Base-by-base conservation (phyloP, 2,113 vertebrate species). In the Danionella cerebrum region DNA sequence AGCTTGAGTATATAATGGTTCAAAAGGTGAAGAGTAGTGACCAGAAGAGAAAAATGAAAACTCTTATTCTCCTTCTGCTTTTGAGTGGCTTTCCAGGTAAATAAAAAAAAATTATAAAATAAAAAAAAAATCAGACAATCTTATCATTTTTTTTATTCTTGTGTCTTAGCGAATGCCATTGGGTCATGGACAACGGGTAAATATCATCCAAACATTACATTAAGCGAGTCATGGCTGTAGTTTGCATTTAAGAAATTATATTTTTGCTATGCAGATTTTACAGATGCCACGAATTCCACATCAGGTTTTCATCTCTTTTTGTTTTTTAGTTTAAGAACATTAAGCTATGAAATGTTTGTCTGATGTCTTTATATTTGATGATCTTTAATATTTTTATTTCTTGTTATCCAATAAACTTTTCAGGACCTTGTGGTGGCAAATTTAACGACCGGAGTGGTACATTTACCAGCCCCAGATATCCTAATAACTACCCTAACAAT, bases 401-500 rank as follows among this genome's bases (percentile, higher is more conserved):
- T 31, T 7, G 7, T 31, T 33, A 1, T 55, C 3, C 9, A 55
- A 12, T 1, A 21, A 16, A 6, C n/a, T n/a, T n/a, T n/a, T n/a
- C n/a, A 69, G 33, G 7, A 36, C 0, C 36, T 21, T 75, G 68
- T 35, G 68, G 73, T 63, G 73, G 31, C 33, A n/a, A 16, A 21
- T 31, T 71, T 31, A 67, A 44, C 41, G 39, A 54, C 2, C 4
- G n/a, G 21, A 31, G 1, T 22, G 68, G 68, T 13, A 38, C 53
- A 4, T 66, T 74, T 19, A 59, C 5, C 6, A 74, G 67, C 33
- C 62, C 63, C 1, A 22, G 12, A 7, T 70, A 70, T 10, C 71
- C 67, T 8, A 82, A 87, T 72, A 1, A 73, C 14, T 84, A 89
- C 14, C 19, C 6, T 0, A 10, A 79, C 5, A 4, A 42, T 8